Conservation (phyloP, 1,140 invertebrate genomes). For the Ectropis grisescens region DNA sequence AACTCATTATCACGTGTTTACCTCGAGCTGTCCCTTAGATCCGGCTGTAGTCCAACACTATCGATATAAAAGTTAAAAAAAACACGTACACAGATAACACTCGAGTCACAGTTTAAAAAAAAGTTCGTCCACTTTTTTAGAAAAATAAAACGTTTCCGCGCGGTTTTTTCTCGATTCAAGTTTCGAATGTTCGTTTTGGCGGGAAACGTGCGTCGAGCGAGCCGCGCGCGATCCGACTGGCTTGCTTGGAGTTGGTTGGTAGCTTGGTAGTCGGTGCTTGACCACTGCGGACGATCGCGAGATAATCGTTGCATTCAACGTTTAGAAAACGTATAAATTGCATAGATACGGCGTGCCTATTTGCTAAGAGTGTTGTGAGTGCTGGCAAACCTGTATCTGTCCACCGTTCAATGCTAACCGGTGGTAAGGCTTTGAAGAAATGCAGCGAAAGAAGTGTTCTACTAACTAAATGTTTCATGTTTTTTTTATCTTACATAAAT, state of each 20-base stretch:
- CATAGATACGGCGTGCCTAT: constrained; percentile 18
- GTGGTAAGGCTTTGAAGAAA: too few species aligned
- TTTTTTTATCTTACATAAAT: too few species aligned
- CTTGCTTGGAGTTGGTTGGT: too few species aligned
- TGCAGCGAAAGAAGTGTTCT: too few species aligned
- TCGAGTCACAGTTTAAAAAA: constrained; percentile 21
- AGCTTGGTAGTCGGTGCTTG: too few species aligned
- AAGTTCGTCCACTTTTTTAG: too few species aligned
- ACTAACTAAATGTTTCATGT: too few species aligned
- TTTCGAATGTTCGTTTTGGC: constrained; percentile 13
- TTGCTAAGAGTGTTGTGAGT: constrained; percentile 20
- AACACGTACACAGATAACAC: constrained; percentile 29
- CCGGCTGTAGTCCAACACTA: constrained; percentile 16
- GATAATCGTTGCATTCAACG: constrained; percentile 20
- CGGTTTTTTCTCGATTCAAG: too few species aligned
- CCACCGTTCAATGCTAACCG: too few species aligned
- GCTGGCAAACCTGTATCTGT: too few species aligned
- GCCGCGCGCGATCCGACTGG: constrained; percentile 20
- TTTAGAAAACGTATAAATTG: constrained; percentile 31
- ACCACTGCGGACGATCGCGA: constrained; percentile 7
- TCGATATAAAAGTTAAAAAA: constrained; percentile 18
- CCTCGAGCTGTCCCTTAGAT: constrained; percentile 28
- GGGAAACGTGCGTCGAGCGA: constrained; percentile 12
- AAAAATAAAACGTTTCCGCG: too few species aligned
- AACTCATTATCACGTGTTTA: constrained; percentile 30